phyloP scores from a whole-genome alignment of 1,140 invertebrate genomes.

The Saxidomus purpurata region DNA sequence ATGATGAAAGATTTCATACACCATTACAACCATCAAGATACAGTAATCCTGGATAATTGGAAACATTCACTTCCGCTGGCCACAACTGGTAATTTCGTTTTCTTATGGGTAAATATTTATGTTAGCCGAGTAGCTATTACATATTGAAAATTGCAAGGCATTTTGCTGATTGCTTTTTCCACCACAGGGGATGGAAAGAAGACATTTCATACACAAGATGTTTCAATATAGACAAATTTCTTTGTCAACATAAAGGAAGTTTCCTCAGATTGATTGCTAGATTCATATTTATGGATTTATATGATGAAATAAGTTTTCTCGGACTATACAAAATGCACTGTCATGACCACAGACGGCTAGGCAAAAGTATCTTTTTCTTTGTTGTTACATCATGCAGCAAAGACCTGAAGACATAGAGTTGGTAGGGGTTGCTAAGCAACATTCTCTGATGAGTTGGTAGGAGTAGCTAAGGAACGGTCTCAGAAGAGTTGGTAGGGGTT shows the following conservation, averaged over 20 bases:
- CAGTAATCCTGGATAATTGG: conserved; percentile 58
- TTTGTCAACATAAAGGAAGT: conserved; percentile 43
- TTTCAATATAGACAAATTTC: conserved; percentile 60
- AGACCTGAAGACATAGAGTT: too few species aligned
- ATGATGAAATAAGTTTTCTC: conserved; percentile 37
- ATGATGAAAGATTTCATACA: conserved; percentile 64
- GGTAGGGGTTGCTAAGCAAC: too few species aligned
- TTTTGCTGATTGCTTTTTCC: conserved; percentile 59
- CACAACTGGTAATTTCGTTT: conserved; percentile 47
- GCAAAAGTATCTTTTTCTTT: too few species aligned
- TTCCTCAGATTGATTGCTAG: conserved; percentile 11
- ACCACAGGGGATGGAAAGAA: conserved; percentile 25
- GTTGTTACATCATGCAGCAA: too few species aligned
- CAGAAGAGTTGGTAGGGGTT: too few species aligned
- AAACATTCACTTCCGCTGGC: neutral
- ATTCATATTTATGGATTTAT: conserved; percentile 54
- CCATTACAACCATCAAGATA: conserved; percentile 55
- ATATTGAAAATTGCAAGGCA: conserved; percentile 63
- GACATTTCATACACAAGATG: conserved; percentile 55
- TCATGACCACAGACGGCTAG: too few species aligned
- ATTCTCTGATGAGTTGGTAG: too few species aligned
- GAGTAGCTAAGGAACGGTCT: too few species aligned
- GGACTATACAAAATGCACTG: neutral
- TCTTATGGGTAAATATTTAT: conserved; percentile 64
- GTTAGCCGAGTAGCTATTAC: conserved; percentile 57